Evolutionary conservation across 2,113 vertebrate genomes (phyloP), one percentile per base, ranked within the genome.

Genomic region (Ginglymostoma cirratum): DNA sequence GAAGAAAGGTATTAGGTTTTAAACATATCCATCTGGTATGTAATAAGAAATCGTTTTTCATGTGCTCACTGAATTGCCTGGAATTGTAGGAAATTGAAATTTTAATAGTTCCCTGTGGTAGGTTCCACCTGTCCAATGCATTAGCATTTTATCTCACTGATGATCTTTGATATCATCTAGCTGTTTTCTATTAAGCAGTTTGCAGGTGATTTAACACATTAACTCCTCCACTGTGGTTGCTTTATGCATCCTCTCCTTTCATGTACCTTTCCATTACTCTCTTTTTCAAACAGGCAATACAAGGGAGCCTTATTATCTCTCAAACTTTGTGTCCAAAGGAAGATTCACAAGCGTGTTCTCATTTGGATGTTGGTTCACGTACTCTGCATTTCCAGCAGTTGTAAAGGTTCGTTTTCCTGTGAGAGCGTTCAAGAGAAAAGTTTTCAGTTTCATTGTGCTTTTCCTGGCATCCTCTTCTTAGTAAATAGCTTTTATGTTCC

Each of bases 1-100:
- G 52, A 90, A 90, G 87, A 90, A n/a, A 61, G 12, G 24, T 90
- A 55, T 89, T 89, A 89, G 14, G 12, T 90, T 90, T 61, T 90
- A 90, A 90, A 61, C 52, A 65, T 61, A 90, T 90, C 87, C 87
- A 90, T 90, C 87, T 90, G 87, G 87, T 61, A 34, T 90, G 34
- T 90, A 17, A 90, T 61, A 61, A 90, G 87, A 61, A 42, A 61
- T 90, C 3, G 15, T 90, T 90, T 90, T 90, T 55, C 52, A 55
- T 90, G 87, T 90, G 87, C 30, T 90, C 52, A 89, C 14, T 90
- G 87, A 55, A 21, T 90, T 61, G 45, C 83, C 83, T 86, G 23
- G 23, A 48, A 87, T 52, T 52, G 87, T 34, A 55, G 87, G 48
- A 65, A 90, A 90, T 90, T 90, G 87, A 90, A 90, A 61, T 61